Conservation (phyloP, 1,140 invertebrate genomes). For the Drosophila watanabei region DNA sequence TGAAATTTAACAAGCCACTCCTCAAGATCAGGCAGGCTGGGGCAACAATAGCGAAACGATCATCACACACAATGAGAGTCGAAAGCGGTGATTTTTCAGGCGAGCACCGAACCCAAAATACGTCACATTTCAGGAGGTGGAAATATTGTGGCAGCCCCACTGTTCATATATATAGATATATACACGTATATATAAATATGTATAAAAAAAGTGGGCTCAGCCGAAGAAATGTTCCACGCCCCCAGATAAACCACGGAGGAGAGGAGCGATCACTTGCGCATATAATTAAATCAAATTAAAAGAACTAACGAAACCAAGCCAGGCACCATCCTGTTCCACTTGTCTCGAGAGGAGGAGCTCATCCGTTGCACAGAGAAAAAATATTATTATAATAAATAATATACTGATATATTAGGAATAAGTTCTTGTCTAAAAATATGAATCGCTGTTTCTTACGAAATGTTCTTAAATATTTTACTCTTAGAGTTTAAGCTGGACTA, state of each 20-base stretch:
- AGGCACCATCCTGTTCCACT: constrained; percentile 62
- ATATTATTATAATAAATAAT: not conserved
- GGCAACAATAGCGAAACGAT: constrained; percentile 61
- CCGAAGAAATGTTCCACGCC: constrained; percentile 59
- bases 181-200: constrained; percentile 4
- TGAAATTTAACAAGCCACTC: constrained; percentile 84
- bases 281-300: constrained; percentile 85
- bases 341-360: constrained; percentile 48
- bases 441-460: not conserved
- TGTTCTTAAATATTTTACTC: not conserved
- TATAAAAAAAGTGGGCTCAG: constrained; percentile 69
- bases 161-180: not conserved
- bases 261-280: constrained; percentile 52
- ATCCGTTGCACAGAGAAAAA: not conserved
- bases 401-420: not conserved
- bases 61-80: constrained; percentile 63
- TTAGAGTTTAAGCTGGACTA: not conserved
- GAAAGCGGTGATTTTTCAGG: constrained; percentile 76
- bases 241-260: constrained; percentile 39
- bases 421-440: not conserved
- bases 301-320: constrained; percentile 29
- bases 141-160: constrained; percentile 72
- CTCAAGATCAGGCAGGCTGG: constrained; percentile 50
- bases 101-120: constrained; percentile 69
- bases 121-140: constrained; percentile 76